Conservation (phyloP, 2,113 vertebrate genomes). For the Channa maculata region DNA sequence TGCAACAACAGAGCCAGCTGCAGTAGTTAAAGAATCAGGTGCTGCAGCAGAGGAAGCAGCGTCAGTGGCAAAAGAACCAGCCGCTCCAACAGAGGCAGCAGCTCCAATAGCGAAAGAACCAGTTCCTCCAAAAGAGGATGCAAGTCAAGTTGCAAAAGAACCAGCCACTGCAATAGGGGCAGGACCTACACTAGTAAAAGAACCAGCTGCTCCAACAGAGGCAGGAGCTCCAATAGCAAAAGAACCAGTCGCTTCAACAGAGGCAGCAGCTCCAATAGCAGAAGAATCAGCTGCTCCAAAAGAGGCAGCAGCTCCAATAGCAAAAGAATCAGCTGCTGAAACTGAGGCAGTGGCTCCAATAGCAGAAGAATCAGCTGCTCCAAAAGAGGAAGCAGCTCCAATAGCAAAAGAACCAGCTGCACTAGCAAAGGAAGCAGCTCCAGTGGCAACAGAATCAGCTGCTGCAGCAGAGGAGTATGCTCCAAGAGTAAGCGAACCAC, state of each 20-base stretch:
- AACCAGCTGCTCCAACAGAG: neutral
- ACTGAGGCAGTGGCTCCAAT: conserved; percentile 2
- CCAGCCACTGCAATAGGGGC: neutral
- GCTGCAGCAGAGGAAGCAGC: conserved; percentile 15
- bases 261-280: neutral
- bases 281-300: conserved; percentile 12
- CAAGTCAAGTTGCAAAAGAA: conserved; percentile 22
- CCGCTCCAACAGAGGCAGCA: conserved; percentile 1
- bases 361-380: conserved; percentile 7
- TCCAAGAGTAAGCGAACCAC: neutral
- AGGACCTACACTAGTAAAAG: neutral
- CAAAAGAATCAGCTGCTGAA: conserved; percentile 10
- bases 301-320: neutral
- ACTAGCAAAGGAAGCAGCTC: conserved; percentile 15
- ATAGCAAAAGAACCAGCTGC: neutral
- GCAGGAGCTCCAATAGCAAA: conserved; percentile 2
- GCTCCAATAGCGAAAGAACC: conserved; percentile 9
- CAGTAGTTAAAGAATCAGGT: conserved; percentile 13
- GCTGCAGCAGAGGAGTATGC: conserved; percentile 29
- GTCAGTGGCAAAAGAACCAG: conserved; percentile 2
- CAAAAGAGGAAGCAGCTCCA: conserved; percentile 13
- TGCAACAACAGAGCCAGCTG: neutral
- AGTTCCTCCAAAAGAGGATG: neutral
- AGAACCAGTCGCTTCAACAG: conserved; percentile 12
- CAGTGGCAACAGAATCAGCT: conserved; percentile 3